Evolutionary conservation across 2,113 vertebrate species (phyloP), one percentile per base, ranked within the genome.

Genomic region (Sminthopsis crassicaudata): DNA sequence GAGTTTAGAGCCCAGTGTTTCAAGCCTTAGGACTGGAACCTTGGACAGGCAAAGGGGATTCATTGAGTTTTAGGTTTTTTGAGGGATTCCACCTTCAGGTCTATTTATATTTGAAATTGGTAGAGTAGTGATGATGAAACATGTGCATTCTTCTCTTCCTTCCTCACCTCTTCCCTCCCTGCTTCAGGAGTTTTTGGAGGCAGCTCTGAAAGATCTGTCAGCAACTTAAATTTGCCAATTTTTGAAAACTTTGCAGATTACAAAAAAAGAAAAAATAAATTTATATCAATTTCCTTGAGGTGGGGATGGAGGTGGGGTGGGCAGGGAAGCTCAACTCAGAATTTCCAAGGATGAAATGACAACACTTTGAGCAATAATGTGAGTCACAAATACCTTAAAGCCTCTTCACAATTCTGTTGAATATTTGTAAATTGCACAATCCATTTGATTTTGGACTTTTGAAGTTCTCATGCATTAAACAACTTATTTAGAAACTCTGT

Each of bases 401-500:
- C 2, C 1, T 7, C 6, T 48, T 88, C 26, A 88, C 60, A 91
- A 92, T 93, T 95, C 91, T 26, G 46, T 88, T 27, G 48, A 52
- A 1, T 94, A 90, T 96, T 84, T 97, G 91, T 90, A 89, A 93
- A 88, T 60, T 92, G 95, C n/a, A 42, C 89, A 91, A 19, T 91
- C 89, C 95, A 27, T 90, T 93, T 11, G 95, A 76, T 67, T 92
- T 89, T 46, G 94, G 67, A 88, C 97, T 84, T 50, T 96, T 93
- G 89, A 57, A 97, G 94, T 93, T 96, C 96, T 96, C 92, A 93
- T 96, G 92, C 53, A 42, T 95, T 97, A 97, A 98, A 95, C 88
- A 93, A 46, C 1, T 76, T 55, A 89, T 93, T 96, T 97, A 97
- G 96, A 97, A 96, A 98, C 96, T 96, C 97, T 97, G 96, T 98